Evolutionary conservation across 2,888 invertebrate species (phyloP), one percentile per base, ranked within the genome.

Genomic region (Cabera pusaria): DNA sequence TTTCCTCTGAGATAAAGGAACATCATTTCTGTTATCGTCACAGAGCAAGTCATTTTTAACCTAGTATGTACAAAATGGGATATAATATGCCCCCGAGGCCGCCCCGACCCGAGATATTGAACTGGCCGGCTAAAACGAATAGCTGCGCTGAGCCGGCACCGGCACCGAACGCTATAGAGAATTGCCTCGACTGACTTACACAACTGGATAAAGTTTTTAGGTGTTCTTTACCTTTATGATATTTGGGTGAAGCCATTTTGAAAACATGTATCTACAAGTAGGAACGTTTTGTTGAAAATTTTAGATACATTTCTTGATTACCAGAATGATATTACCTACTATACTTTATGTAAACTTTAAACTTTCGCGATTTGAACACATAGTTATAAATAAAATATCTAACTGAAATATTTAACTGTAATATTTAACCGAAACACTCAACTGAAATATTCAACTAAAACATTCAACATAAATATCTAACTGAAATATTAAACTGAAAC

Each of bases 1-100:
- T 72, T 70, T 64, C 58, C 48, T 50, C 52, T 47, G 47, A 64
- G 69, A 79, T 75, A 76, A 74, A 72, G 61, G 55, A 64, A 63
- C 64, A 63, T 63, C 68, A 72, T 78, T 78, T 72, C 61, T 53
- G 67, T 70, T 80, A 77, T 81, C 62, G 50, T 75, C 76, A 72
- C 71, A 70, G 72, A 69, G 71, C 71, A 65, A 65, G 66, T 65
- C 66, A 68, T 74, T 81, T 78, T 78, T 74, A 75, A 72, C 67
- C 64, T 64, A 64, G 69, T 72, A 72, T 69, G 66, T 73, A 73
- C 68, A 72, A 73, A 74, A 72, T 67, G 64, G 67, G 65, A 68
- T 68, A 71, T 69, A 62, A 57, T 56, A 61, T 50, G 60, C 67
- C 72, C 74, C 67, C 43, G 69, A 66, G 72, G 74, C 56, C 64